Evolutionary conservation across 2,797 vertebrate species (phyloP).

Genomic region (Rhynchonycteris naso): DNA sequence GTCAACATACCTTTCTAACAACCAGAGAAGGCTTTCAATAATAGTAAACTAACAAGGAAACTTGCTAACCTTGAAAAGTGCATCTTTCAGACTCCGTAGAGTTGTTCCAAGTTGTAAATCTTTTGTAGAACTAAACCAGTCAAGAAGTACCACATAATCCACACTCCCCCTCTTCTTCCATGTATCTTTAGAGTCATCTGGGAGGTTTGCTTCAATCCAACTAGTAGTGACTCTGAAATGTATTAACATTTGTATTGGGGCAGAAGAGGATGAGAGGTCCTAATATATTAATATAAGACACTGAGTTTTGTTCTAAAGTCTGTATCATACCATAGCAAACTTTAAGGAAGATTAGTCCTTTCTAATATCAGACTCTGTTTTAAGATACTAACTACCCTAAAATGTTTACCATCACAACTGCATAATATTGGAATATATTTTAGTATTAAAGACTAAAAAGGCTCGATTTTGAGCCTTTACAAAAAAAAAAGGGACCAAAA

Average conservation of each 20-base stretch:
- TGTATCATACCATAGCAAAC: background rate
- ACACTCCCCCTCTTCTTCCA: slow-evolving; percentile 93
- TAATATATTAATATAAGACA: slow-evolving; percentile 32
- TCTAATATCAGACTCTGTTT: background rate
- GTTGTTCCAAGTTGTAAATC: slow-evolving; percentile 94
- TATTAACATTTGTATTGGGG: slow-evolving; percentile 68
- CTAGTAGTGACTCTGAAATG: slow-evolving; percentile 92
- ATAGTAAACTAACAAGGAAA: slow-evolving; percentile 46
- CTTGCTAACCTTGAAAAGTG: slow-evolving; percentile 93
- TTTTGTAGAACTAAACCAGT: slow-evolving; percentile 95
- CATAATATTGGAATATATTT: slow-evolving; percentile 2
- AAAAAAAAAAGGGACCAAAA: background rate
- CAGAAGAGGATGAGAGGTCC: slow-evolving; percentile 17
- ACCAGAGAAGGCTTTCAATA: slow-evolving; percentile 16
- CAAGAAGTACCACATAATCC: slow-evolving; percentile 94
- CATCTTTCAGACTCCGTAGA: slow-evolving; percentile 96
- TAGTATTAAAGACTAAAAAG: slow-evolving; percentile 53
- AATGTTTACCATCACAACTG: background rate
- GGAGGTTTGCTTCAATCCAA: slow-evolving; percentile 94
- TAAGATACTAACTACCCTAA: slow-evolving; percentile 28
- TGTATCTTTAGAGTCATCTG: slow-evolving; percentile 90
- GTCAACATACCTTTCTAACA: slow-evolving; percentile 20
- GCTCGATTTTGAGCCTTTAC: background rate
- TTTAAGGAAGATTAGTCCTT: slow-evolving; percentile 1
- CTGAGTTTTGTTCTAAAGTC: slow-evolving; percentile 8